A percentile compares a stretch with the other conserved stretches of the same genome.
phyloP scores from a whole-genome alignment of 2,888 invertebrate genomes.

The Melolontha melolontha region DNA sequence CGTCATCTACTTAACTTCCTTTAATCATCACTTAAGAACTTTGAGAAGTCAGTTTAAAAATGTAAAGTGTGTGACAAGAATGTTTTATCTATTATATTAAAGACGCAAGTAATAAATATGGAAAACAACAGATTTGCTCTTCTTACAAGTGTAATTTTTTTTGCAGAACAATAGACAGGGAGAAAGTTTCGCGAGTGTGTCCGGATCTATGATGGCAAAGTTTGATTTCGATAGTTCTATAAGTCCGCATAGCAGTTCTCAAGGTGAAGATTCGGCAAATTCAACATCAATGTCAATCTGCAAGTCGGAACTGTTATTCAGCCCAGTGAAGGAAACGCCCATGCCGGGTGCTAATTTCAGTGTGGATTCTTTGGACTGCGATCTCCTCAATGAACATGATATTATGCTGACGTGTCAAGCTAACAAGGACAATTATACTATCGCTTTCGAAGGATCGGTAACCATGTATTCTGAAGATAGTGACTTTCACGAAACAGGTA shows the following conservation, averaged over 20 bases:
- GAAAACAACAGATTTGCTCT: too few species aligned
- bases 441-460: slow-evolving; percentile 91
- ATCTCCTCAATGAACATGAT: slow-evolving; percentile 82
- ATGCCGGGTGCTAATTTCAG: slow-evolving; percentile 83
- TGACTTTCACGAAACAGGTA: slow-evolving; percentile 72
- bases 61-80: too few species aligned
- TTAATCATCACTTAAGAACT: background rate
- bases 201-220: slow-evolving; percentile 84
- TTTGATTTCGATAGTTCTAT: slow-evolving; percentile 82
- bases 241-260: slow-evolving; percentile 80
- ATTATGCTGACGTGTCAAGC: slow-evolving; percentile 92
- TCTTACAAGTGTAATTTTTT: slow-evolving; percentile 20
- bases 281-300: slow-evolving; percentile 90
- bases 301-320: slow-evolving; percentile 91
- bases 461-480: slow-evolving; percentile 88
- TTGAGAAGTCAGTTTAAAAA: too few species aligned
- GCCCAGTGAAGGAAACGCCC: slow-evolving; percentile 86
- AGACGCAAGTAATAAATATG: too few species aligned
- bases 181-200: slow-evolving; percentile 86
- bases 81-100: too few species aligned
- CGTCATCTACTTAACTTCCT: slow-evolving; percentile 2
- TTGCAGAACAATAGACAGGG: slow-evolving; percentile 81
- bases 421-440: slow-evolving; percentile 95
- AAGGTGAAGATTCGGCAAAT: slow-evolving; percentile 82
- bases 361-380: slow-evolving; percentile 92